Conservation (phyloP, 2,797 vertebrate species). For the Leucoraja ocellata region DNA sequence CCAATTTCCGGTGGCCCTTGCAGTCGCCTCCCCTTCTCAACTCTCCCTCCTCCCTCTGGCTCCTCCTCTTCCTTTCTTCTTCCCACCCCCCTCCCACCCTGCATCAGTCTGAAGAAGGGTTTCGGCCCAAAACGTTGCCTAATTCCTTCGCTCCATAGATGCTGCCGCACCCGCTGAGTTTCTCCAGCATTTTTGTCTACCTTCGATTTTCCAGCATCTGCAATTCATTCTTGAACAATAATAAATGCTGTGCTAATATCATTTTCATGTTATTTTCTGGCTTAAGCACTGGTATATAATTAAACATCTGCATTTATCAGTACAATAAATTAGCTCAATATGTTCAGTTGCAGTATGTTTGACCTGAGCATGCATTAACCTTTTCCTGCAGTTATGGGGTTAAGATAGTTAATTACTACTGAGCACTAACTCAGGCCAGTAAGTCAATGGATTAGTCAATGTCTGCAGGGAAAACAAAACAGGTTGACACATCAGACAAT, state of each 20-base stretch:
- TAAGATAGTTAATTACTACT: neutral
- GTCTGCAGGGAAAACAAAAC: neutral
- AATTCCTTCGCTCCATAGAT: too few species aligned
- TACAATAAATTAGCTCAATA: constrained; percentile 35
- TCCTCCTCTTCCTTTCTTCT: too few species aligned
- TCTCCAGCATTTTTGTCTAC: too few species aligned
- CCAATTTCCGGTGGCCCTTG: too few species aligned
- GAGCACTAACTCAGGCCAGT: neutral
- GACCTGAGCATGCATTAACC: neutral
- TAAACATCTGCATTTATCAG: constrained; percentile 21
- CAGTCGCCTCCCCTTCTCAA: too few species aligned
- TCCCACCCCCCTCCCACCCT: too few species aligned
- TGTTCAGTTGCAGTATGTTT: constrained; percentile 4
- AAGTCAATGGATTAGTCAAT: neutral
- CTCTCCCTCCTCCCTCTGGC: too few species aligned
- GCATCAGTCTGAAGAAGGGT: too few species aligned
- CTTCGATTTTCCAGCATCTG: too few species aligned
- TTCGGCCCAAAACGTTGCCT: too few species aligned
- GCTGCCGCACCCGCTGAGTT: too few species aligned
- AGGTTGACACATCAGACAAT: neutral
- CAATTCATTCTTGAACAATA: too few species aligned
- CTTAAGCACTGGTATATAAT: neutral
- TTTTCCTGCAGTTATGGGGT: neutral
- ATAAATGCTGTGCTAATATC: neutral
- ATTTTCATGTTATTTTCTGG: constrained; percentile 21